phyloP scores from a whole-genome alignment of 2,113 vertebrate species.

The Brachyhypopomus gauderio region DNA sequence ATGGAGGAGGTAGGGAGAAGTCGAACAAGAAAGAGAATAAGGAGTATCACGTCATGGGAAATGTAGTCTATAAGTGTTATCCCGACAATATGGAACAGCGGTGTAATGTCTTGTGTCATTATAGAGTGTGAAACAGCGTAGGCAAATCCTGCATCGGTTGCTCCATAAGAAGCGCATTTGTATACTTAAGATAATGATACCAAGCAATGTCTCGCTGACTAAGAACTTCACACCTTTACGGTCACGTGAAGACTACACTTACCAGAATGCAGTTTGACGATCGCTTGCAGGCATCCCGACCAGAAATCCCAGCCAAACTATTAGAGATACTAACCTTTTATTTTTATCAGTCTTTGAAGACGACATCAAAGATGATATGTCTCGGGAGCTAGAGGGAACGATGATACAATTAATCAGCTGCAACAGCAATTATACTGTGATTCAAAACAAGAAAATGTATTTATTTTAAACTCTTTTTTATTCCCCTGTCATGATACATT shows the following conservation, averaged over 20 bases:
- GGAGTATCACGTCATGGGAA: conserved; percentile 64
- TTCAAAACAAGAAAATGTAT: not conserved
- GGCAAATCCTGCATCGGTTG: not conserved
- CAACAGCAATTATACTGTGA: not conserved
- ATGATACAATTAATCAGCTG: not conserved
- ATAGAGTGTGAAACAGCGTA: not conserved
- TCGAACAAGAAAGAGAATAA: conserved; percentile 54
- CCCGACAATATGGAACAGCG: not conserved
- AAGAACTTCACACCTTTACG: not conserved
- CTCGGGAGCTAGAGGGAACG: not conserved
- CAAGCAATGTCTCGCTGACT: too few species aligned
- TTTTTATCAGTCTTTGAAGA: not conserved
- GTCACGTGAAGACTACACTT: conserved; percentile 57
- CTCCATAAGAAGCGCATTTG: too few species aligned
- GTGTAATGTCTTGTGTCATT: not conserved
- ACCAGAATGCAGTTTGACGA: conserved; percentile 54
- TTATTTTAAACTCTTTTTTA: not conserved
- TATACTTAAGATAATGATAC: too few species aligned
- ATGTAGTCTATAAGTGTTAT: conserved; percentile 66
- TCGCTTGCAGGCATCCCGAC: not conserved
- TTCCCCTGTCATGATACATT: not conserved
- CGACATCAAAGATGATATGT: not conserved
- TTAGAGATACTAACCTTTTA: not conserved
- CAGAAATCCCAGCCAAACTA: not conserved
- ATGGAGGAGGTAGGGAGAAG: conserved; percentile 63